Evolutionary conservation across 2,888 invertebrate genomes (phyloP).

Genomic region (Folsomia candida): DNA sequence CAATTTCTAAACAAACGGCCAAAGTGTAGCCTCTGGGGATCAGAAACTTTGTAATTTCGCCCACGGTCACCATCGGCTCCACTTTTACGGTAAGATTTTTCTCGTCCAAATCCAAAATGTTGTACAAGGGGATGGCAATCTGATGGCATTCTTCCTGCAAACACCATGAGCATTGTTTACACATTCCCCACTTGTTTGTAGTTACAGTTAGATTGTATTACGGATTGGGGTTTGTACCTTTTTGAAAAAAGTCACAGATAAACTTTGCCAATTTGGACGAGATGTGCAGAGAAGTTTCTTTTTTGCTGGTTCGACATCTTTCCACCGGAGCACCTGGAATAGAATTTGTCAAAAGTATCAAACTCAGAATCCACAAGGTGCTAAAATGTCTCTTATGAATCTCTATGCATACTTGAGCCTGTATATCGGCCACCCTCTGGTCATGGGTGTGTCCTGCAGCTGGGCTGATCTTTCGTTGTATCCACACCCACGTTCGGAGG

Average conservation of each 20-base stretch:
- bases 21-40: slow-evolving; percentile 66
- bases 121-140: slow-evolving; percentile 64
- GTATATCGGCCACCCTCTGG: slow-evolving; percentile 52
- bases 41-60: slow-evolving; percentile 64
- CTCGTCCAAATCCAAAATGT: slow-evolving; percentile 63
- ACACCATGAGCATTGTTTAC: slow-evolving; percentile 16
- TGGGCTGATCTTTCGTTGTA: slow-evolving; percentile 55
- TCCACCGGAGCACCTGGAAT: slow-evolving; percentile 52
- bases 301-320: slow-evolving; percentile 50
- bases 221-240: slow-evolving; percentile 56
- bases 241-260: slow-evolving; percentile 66
- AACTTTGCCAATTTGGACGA: slow-evolving; percentile 68
- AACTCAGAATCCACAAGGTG: no score
- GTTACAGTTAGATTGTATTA: no score
- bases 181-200: background rate
- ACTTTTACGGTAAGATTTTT: slow-evolving; percentile 62
- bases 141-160: slow-evolving; percentile 60
- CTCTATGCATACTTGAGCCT: slow-evolving; percentile 50
- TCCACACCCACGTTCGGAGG: slow-evolving; percentile 55
- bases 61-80: slow-evolving; percentile 66
- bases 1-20: slow-evolving; percentile 67
- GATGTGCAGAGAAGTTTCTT: slow-evolving; percentile 65
- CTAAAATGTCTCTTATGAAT: no score
- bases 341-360: background rate
- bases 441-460: slow-evolving; percentile 51